These are phyloP conservation scores for Bombus sylvicola DNA, from an alignment of 1,140 invertebrate genomes.

Conservation along the genomic window DNA sequence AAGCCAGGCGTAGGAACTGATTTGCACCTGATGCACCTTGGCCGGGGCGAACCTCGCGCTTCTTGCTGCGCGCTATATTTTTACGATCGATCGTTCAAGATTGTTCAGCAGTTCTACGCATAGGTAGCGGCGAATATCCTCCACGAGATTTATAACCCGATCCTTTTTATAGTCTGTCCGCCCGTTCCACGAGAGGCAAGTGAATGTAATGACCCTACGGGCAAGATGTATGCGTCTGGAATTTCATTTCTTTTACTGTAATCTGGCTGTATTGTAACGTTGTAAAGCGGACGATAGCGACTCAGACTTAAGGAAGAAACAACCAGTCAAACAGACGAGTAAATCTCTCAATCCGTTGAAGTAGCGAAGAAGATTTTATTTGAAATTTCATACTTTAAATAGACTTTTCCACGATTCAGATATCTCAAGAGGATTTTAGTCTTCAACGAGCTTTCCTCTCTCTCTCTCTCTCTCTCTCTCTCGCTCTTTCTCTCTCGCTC, in stretches of 20 bases:
- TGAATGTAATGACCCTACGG: background rate
- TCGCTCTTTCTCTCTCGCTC: too few relatives aligned
- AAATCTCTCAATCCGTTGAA: background rate
- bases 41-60: background rate
- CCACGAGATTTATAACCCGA: slow-evolving; percentile 33
- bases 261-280: background rate
- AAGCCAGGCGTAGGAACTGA: slow-evolving; percentile 25
- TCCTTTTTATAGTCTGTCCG: background rate
- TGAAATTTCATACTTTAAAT: background rate
- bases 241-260: background rate
- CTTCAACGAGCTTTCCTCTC: background rate
- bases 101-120: slow-evolving; percentile 1
- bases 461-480: too few relatives aligned
- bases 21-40: slow-evolving; percentile 49
- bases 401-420: background rate
- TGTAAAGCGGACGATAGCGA: background rate
- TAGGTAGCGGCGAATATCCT: slow-evolving; percentile 2
- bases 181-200: background rate
- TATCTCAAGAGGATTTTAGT: background rate
- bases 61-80: slow-evolving; percentile 21
- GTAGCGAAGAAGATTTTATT: background rate
- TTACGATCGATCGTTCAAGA: slow-evolving; percentile 29
- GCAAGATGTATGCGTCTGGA: background rate
- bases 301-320: background rate
- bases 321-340: background rate